Percentiles rank a stretch among this genome's conserved stretches.
Evolutionary conservation across 2,888 invertebrate genomes (phyloP).

Genomic region (Pyrrhosoma nymphula): DNA sequence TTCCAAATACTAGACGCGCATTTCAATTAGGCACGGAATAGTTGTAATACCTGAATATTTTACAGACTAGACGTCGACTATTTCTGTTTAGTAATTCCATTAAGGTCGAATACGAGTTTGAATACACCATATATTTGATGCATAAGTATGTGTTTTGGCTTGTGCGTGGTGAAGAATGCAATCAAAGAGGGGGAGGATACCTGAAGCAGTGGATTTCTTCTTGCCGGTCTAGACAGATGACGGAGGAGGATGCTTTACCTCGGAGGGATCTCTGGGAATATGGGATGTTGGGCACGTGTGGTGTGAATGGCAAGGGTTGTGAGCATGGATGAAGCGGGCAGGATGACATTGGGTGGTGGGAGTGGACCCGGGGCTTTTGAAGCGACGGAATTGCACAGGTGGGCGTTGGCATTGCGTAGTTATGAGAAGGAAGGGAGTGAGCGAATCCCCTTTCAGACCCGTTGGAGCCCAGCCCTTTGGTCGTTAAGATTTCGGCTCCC

Average conservation of each 20-base stretch:
- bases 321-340: too few species aligned
- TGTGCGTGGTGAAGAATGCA: neutral
- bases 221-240: neutral
- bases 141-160: neutral
- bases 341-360: too few species aligned
- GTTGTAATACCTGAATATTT: too few species aligned
- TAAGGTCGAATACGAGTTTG: too few species aligned
- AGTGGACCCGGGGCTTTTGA: conserved; percentile 9
- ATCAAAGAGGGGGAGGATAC: neutral
- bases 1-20: too few species aligned
- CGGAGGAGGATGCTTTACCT: neutral
- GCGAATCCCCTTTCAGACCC: neutral
- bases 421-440: conserved; percentile 25
- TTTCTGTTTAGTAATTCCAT: too few species aligned
- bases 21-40: too few species aligned
- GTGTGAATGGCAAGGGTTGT: neutral
- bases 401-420: neutral
- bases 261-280: neutral
- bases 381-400: conserved; percentile 45
- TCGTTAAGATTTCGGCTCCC: neutral
- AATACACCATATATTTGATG: too few species aligned
- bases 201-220: neutral
- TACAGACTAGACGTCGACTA: too few species aligned
- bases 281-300: neutral
- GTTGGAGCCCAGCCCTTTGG: neutral